phyloP scores from a whole-genome alignment of 2,888 invertebrate species.

The Ischnus inquisitorius region DNA sequence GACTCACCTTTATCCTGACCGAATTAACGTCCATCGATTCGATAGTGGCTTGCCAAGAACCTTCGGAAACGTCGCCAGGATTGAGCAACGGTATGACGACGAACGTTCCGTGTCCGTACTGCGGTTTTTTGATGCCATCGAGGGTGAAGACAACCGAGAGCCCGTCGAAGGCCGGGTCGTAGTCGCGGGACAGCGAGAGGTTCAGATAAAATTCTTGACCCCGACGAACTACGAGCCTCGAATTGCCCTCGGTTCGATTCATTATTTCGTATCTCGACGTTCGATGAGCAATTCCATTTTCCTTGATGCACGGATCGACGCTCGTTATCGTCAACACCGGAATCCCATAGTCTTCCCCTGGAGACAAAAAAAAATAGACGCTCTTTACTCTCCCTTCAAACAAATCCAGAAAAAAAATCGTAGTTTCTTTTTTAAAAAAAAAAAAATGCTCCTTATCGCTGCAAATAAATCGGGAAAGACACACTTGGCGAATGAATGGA shows the following conservation, averaged over 20 bases:
- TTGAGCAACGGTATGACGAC: conserved; percentile 91
- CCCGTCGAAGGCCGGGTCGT: conserved; percentile 91
- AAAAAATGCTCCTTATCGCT: background rate
- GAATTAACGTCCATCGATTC: conserved; percentile 89
- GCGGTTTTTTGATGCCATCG: conserved; percentile 92
- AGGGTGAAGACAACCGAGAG: conserved; percentile 94
- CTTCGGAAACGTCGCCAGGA: conserved; percentile 87
- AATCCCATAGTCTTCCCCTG: conserved; percentile 81
- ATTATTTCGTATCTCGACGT: conserved; percentile 93
- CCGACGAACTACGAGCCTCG: conserved; percentile 92
- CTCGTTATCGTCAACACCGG: conserved; percentile 89
- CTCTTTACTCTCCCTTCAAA: background rate
- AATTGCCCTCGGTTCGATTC: conserved; percentile 86
- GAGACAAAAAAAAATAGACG: background rate
- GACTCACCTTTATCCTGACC: conserved; percentile 86
- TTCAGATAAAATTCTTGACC: conserved; percentile 93
- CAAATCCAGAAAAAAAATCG: background rate
- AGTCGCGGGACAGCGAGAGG: conserved; percentile 91
- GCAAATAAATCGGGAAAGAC: background rate
- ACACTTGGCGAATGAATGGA: background rate
- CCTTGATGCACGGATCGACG: conserved; percentile 91
- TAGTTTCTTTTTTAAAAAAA: background rate
- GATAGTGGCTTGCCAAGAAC: conserved; percentile 91
- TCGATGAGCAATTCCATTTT: conserved; percentile 92
- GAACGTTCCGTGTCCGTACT: conserved; percentile 92